Percentiles rank a stretch among this genome's conserved stretches.
phyloP scores from a whole-genome alignment of 2,113 vertebrate genomes.

The Peromyscus maniculatus region DNA sequence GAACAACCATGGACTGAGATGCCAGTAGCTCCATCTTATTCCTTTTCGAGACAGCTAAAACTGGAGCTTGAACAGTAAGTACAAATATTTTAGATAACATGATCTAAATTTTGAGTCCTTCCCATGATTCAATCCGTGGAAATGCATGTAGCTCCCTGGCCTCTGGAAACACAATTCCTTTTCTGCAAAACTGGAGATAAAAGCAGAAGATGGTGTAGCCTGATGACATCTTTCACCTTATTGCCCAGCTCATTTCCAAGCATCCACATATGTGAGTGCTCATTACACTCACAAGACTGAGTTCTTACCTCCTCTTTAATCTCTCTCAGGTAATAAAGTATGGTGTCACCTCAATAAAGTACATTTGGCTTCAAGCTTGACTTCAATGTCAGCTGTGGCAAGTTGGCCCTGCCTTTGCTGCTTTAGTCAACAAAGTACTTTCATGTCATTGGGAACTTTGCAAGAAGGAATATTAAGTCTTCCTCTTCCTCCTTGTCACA shows the following conservation, averaged over 20 bases:
- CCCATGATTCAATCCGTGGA: fast-evolving
- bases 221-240: background rate
- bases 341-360: background rate
- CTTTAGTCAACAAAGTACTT: background rate
- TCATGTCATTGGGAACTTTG: background rate
- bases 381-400: background rate
- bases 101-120: background rate
- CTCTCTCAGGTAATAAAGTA: background rate
- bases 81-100: background rate
- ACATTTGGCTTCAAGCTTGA: background rate
- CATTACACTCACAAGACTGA: background rate
- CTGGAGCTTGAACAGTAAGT: background rate
- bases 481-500: background rate
- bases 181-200: background rate
- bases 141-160: background rate
- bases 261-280: background rate
- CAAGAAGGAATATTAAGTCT: background rate
- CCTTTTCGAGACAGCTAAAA: fast-evolving
- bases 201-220: background rate
- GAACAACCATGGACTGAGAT: background rate
- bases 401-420: background rate
- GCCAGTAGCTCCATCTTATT: background rate
- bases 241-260: background rate
- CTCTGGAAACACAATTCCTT: background rate
- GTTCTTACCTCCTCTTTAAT: background rate